phyloP scores from a whole-genome alignment of 2,113 vertebrate genomes.

The Oncorhynchus clarkii region DNA sequence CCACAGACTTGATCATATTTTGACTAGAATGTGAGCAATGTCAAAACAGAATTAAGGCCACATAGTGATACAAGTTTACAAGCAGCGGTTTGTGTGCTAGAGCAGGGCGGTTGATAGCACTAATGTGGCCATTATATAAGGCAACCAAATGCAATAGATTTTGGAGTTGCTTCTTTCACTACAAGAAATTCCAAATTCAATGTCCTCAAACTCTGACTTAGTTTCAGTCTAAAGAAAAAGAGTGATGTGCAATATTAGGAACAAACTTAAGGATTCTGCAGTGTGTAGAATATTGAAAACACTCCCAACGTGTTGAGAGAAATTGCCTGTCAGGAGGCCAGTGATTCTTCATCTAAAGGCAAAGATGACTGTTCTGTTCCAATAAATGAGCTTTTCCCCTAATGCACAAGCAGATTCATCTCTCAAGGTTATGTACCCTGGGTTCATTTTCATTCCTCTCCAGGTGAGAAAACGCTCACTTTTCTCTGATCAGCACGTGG shows the following conservation, averaged over 20 bases:
- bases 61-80: too few species aligned
- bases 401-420: too few species aligned
- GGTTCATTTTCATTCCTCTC: too few species aligned
- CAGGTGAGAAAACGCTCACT: background rate
- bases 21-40: background rate
- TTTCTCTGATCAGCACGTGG: background rate
- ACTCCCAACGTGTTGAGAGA: background rate
- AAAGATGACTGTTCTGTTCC: background rate
- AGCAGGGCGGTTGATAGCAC: too few species aligned
- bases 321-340: slow-evolving; percentile 9
- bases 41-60: too few species aligned
- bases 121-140: too few species aligned
- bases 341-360: slow-evolving; percentile 1
- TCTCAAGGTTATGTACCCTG: too few species aligned
- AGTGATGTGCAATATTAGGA: background rate
- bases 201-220: background rate
- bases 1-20: background rate
- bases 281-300: background rate
- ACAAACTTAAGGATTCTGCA: background rate
- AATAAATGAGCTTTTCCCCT: too few species aligned
- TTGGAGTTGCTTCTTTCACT: background rate
- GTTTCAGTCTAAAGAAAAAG: background rate
- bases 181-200: background rate
- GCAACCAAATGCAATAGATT: background rate
- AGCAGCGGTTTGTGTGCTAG: too few species aligned